Conservation (phyloP, 2,888 invertebrate species). For the Pheosia tremula region DNA sequence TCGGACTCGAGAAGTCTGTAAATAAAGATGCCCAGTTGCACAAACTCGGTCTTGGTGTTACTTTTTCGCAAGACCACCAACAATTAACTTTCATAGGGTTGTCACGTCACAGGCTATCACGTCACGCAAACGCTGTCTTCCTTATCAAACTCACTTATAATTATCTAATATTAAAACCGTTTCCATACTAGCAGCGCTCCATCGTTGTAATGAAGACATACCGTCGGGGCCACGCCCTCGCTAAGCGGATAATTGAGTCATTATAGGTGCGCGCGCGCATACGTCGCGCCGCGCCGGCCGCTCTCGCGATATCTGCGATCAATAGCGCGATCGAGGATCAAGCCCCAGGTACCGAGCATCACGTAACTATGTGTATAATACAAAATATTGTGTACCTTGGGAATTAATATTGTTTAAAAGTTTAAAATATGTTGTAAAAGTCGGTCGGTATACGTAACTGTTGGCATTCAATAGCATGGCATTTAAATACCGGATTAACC, state of each 20-base stretch:
- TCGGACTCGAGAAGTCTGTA: too few species aligned
- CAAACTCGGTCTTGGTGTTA: too few species aligned
- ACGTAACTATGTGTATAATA: constrained; percentile 11
- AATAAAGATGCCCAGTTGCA: too few species aligned
- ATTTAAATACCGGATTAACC: too few species aligned
- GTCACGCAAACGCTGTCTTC: too few species aligned
- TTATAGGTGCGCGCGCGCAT: constrained; percentile 78
- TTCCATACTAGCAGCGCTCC: constrained; percentile 45
- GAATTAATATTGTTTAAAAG: background rate
- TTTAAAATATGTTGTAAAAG: background rate
- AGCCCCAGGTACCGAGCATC: constrained; percentile 52
- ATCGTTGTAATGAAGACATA: constrained; percentile 79
- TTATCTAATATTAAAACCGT: constrained; percentile 17
- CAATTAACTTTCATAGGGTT: too few species aligned
- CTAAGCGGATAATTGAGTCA: constrained; percentile 85
- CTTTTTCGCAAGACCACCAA: too few species aligned
- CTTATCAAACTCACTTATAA: too few species aligned
- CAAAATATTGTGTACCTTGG: background rate
- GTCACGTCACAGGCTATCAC: too few species aligned
- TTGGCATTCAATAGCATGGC: too few species aligned
- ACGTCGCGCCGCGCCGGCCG: constrained; percentile 23
- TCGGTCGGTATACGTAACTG: too few species aligned
- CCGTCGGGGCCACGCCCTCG: constrained; percentile 70
- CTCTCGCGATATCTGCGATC: constrained; percentile 63
- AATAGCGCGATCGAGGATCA: constrained; percentile 58